A percentile compares a stretch with the other conserved stretches of the same genome.
phyloP scores from a whole-genome alignment of 2,113 vertebrate species.

The Pavo muticus region DNA sequence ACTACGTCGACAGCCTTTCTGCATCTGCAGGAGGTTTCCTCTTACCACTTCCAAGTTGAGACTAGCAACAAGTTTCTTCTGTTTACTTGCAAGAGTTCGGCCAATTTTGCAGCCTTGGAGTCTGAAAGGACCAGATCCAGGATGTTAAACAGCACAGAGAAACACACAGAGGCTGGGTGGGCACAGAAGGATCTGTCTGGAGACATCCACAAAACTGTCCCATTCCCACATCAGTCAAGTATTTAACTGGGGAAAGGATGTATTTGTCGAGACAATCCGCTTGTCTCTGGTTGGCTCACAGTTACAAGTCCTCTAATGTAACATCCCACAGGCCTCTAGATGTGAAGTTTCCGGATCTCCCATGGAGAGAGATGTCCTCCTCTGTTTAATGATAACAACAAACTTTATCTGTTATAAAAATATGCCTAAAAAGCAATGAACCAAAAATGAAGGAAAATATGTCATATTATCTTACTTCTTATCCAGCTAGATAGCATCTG shows the following conservation, averaged over 20 bases:
- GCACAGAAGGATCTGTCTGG: not conserved
- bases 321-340: not conserved
- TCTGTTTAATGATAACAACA: not conserved
- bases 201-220: not conserved
- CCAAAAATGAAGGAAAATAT: not conserved
- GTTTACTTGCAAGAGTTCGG: not conserved
- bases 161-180: not conserved
- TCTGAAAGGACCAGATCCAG: not conserved
- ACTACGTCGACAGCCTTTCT: not conserved
- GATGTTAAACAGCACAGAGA: not conserved
- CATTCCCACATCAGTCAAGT: not conserved
- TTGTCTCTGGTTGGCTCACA: not conserved
- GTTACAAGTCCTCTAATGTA: not conserved
- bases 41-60: not conserved
- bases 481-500: not conserved
- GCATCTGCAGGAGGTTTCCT: not conserved
- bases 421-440: not conserved
- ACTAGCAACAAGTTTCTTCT: not conserved
- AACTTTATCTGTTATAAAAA: not conserved
- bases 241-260: not conserved
- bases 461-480: not conserved
- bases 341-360: not conserved
- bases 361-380: not conserved
- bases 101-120: not conserved
- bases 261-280: not conserved